Evolutionary conservation across 2,888 invertebrate genomes (phyloP), one percentile per base, ranked within the genome.

Genomic region (Melieria crassipennis): DNA sequence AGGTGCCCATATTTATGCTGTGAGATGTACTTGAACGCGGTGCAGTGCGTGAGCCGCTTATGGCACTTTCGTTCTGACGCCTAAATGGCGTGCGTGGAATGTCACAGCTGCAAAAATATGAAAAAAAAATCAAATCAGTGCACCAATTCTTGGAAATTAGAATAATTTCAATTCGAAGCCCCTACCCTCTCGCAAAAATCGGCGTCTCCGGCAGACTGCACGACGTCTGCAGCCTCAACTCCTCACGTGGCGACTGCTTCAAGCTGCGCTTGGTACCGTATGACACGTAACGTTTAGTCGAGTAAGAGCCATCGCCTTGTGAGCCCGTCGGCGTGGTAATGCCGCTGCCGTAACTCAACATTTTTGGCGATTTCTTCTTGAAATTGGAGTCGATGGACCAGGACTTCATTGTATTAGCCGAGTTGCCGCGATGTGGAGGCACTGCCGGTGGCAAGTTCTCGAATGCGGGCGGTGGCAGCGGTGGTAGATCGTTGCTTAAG

Each of bases 181-280:
- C 65, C 69, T 75, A 87, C 87, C 94, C 94, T 77, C 95, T 89
- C 4, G 94, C 93, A 85, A 95, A 95, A 74, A 95, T 94, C 0
- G 95, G 94, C 1, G 95, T 95, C 88, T 95, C 95, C n/a, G 95
- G 95, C 72, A 95, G 88, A 81, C 94, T 94, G 78, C 94, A 94
- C 0, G 94, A 94, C 4, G 94, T 94, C 86, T 94, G 94, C 85
- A 94, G 83, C 75, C 90, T 89, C 76, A 87, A 87, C 63, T 91
- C 92, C 65, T 91, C 90, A 60, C 90, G 89, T 57, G 89, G 88
- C 76, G 89, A 89, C 75, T 89, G 89, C 64, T 88, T 88, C 5
- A 89, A 82, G 65, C 85, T 85, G 65, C 85, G 80, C 79, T 89
- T 86, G 47, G 86, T 85, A 69, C 84, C 84, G 71, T 85, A 86